Conservation (phyloP, 2,888 invertebrate species). For the Erynnis tages region DNA sequence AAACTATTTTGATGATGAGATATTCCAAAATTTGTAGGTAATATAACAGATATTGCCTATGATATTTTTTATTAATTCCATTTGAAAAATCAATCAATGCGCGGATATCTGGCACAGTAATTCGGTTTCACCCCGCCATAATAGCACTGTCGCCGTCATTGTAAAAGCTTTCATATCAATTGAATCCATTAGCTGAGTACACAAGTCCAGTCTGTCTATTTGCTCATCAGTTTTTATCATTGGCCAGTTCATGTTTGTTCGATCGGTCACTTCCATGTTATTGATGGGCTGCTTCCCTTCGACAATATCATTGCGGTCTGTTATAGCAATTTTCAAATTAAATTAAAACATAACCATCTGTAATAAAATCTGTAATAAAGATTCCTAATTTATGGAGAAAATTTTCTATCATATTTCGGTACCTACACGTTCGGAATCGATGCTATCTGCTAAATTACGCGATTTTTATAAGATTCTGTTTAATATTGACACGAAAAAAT, state of each 20-base stretch:
- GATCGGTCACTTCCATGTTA: conserved; percentile 77
- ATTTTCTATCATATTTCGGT: neutral
- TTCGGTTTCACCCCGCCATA: conserved; percentile 61
- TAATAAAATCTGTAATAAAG: conserved; percentile 21
- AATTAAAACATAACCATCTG: conserved; percentile 24
- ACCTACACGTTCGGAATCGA: conserved; percentile 2
- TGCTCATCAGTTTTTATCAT: conserved; percentile 81
- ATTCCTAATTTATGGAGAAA: conserved; percentile 11
- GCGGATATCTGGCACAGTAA: conserved; percentile 42
- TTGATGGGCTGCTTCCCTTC: conserved; percentile 72
- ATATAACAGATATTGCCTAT: no score
- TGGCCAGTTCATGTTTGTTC: conserved; percentile 75
- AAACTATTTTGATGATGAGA: no score
- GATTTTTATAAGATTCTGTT: conserved; percentile 40
- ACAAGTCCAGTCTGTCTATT: conserved; percentile 77
- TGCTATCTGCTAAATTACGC: no score
- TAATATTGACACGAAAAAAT: no score
- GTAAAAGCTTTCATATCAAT: conserved; percentile 82
- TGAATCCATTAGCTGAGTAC: conserved; percentile 81
- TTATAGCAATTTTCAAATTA: conserved; percentile 24
- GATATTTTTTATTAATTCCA: neutral
- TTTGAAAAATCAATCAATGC: conserved; percentile 21
- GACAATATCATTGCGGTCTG: conserved; percentile 45
- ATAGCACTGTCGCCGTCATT: conserved; percentile 61
- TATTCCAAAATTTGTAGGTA: neutral